Evolutionary conservation across 1,140 invertebrate genomes (phyloP), one percentile per base, ranked within the genome.

Genomic region (Portunus trituberculatus): DNA sequence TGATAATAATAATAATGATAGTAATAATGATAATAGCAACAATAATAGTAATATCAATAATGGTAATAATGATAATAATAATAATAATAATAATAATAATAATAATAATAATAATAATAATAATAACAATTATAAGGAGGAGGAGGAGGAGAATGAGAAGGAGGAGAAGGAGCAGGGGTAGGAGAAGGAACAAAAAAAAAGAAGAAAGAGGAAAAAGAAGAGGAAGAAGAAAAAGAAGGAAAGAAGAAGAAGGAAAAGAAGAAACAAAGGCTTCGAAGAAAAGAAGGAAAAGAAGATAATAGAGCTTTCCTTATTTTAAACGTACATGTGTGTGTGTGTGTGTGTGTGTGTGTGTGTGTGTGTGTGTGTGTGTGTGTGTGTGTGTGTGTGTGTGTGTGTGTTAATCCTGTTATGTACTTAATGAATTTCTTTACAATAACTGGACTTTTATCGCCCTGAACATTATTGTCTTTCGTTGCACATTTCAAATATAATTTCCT

Each of bases 21-120:
- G 20, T 91, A 59, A 16, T 91, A 91, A 16, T 91, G 59, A 16
- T 91, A 91, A 16, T 91, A 91, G 20, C 59, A 91, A 16, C n/a
- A 59, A 14, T 59, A 91, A 16, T 91, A 48, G 8, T 91, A 76
- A 2, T 59, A 59, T 10, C 12, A 59, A 2, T 59, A 59, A 2
- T 59, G 12, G 3, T 59, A 59, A 2, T 59, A 59, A 2, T 59
- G 12, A 2, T 59, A 59, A 2, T 59, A 14, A 1, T 59, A 59
- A 12, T 59, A 59, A 12, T 14, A 59, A 12, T 59, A 59, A 12
- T 59, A 20, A 12, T 59, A 59, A 2, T 59, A 59, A 12, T 59
- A 59, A 59, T 14, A 59, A 12, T 59, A 59, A 12, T 59, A 20
- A 12, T 59, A 59, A 12, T 59, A 59, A 12, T 59, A 59, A 59